Conservation (phyloP, 2,113 vertebrate genomes). For the Antechinus stuartii region DNA sequence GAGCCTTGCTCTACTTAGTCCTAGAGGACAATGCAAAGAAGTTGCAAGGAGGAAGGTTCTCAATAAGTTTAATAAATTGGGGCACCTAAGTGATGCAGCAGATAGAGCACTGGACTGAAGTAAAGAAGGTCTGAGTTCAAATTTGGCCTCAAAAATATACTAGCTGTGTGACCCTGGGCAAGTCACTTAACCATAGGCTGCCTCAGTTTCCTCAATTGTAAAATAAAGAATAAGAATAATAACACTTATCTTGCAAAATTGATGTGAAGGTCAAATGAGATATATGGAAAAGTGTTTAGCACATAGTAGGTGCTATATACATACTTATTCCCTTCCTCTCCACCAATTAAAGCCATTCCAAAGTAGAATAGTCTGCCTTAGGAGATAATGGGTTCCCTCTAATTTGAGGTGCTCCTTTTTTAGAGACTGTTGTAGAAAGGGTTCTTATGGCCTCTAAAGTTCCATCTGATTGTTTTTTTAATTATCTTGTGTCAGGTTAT, state of each 20-base stretch:
- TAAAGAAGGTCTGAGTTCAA: neutral
- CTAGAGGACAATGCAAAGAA: neutral
- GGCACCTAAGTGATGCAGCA: neutral
- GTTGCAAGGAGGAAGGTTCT: neutral
- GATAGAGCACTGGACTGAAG: neutral
- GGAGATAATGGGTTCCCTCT: neutral
- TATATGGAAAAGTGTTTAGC: neutral
- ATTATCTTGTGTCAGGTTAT: too few species aligned
- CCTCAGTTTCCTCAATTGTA: neutral
- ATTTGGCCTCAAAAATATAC: neutral
- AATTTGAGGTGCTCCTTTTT: neutral
- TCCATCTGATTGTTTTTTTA: too few species aligned
- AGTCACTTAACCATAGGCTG: neutral
- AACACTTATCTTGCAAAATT: neutral
- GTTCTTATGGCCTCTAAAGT: too few species aligned
- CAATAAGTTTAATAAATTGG: neutral
- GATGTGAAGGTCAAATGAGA: neutral
- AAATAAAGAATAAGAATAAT: neutral
- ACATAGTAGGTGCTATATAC: neutral
- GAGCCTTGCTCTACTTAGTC: neutral
- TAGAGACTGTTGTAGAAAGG: neutral
- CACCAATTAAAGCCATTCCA: neutral
- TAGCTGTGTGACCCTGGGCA: neutral
- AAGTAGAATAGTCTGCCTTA: neutral
- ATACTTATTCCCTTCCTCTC: neutral